phyloP scores from a whole-genome alignment of 2,113 vertebrate species.

The Sula dactylatra region DNA sequence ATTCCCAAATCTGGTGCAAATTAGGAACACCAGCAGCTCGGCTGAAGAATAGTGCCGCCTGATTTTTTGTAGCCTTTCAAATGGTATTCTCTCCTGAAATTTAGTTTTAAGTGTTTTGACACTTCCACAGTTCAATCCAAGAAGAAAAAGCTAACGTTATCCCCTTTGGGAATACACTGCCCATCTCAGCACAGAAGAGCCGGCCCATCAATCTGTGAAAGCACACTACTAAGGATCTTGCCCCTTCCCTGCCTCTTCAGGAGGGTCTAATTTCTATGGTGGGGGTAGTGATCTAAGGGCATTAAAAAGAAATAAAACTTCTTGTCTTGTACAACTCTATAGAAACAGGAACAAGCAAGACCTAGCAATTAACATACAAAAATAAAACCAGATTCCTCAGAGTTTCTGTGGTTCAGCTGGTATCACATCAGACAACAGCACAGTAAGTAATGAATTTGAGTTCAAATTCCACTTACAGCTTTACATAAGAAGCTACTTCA shows the following conservation, averaged over 20 bases:
- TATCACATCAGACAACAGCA: background rate
- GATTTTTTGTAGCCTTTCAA: background rate
- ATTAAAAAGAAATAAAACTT: background rate
- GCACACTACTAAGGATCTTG: background rate
- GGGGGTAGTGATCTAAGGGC: background rate
- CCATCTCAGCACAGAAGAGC: background rate
- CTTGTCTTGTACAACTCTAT: background rate
- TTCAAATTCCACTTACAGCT: background rate
- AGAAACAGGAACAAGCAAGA: background rate
- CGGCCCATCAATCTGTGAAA: background rate
- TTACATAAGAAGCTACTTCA: background rate
- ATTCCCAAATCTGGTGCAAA: background rate
- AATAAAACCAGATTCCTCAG: background rate
- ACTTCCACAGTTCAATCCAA: fast-evolving
- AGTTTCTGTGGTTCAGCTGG: background rate
- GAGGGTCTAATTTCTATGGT: background rate
- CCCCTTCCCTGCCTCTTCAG: background rate
- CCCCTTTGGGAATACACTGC: background rate
- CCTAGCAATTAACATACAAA: background rate
- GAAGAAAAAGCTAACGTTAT: background rate
- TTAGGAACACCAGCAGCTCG: background rate
- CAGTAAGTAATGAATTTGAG: background rate
- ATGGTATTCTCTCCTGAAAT: background rate
- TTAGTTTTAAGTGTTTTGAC: background rate
- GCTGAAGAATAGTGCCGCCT: background rate